phyloP scores from a whole-genome alignment of 2,113 vertebrate genomes.

The Corvus moneduloides region DNA sequence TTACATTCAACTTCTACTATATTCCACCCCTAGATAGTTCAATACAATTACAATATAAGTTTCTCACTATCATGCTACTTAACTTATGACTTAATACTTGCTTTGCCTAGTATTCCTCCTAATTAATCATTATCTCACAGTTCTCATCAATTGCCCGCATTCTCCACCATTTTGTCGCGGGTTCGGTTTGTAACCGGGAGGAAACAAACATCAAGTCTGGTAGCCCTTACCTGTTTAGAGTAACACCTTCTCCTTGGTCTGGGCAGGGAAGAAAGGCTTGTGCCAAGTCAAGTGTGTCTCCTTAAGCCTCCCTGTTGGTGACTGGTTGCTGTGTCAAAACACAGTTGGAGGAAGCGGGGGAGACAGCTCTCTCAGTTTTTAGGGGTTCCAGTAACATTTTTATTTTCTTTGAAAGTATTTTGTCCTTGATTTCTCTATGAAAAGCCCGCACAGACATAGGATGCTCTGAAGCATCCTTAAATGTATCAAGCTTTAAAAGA shows the following conservation, averaged over 20 bases:
- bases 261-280: neutral
- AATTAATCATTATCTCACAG: too few relatives aligned
- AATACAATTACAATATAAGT: too few relatives aligned
- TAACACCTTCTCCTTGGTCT: neutral
- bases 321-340: neutral
- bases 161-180: too few relatives aligned
- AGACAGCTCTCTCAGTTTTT: neutral
- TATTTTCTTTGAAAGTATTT: constrained; percentile 15
- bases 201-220: neutral
- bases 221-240: neutral
- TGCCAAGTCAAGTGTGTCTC: neutral
- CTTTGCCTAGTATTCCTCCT: too few relatives aligned
- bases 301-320: neutral
- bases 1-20: too few relatives aligned
- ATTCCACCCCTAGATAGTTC: too few relatives aligned
- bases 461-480: neutral
- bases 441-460: neutral
- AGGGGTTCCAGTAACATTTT: neutral
- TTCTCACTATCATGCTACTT: too few relatives aligned
- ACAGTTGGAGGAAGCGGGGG: neutral
- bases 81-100: too few relatives aligned
- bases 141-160: too few relatives aligned
- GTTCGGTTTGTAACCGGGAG: too few relatives aligned
- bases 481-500: neutral
- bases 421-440: neutral